Evolutionary conservation across 2,113 vertebrate species (phyloP), one percentile per base, ranked within the genome.

Genomic region (Chaetorhynchus papuensis): DNA sequence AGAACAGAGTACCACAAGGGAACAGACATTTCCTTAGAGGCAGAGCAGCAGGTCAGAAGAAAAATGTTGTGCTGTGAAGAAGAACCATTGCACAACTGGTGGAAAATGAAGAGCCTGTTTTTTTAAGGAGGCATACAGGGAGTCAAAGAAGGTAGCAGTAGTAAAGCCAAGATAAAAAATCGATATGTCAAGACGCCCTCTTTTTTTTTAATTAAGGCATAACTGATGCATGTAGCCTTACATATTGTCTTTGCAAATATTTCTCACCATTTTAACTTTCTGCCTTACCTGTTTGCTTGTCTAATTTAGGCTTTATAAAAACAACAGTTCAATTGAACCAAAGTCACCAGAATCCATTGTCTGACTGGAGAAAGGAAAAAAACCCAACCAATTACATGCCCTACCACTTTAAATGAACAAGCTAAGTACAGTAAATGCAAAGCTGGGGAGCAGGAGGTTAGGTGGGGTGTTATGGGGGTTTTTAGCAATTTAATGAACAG

Each of bases 401-500:
- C 26, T 30, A n/a, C 11, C 13, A 26, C 23, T 87, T 79, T 42
- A 65, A 85, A 60, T 0, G 1, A 45, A 10, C 2, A 65, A 3
- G 39, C 47, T 30, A 75, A 75, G 74, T 33, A 50, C 3, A 39
- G 4, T 11, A 74, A 60, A 50, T n/a, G 26, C 3, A 24, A 64
- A 39, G 24, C 1, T 10, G 15, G 11, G 5, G 3, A 35, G 24
- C 3, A 27, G 53, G 9, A 31, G 44, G 44, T 30, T 77, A 13
- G 9, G 27, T 42, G 5, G 5, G 3, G 4, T 21, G 3, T 6
- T 44, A 5, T 45, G 7, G 10, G 19, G 0, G 2, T 52, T 45
- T 35, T 41, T 47, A 42, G 15, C 28, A 68, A 26, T 68, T 53
- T 66, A 52, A n/a, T 33, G 10, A 27, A 57, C 21, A 39, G 49